Evolutionary conservation across 1,140 invertebrate genomes (phyloP).

Genomic region (Harlomillsia oculata): DNA sequence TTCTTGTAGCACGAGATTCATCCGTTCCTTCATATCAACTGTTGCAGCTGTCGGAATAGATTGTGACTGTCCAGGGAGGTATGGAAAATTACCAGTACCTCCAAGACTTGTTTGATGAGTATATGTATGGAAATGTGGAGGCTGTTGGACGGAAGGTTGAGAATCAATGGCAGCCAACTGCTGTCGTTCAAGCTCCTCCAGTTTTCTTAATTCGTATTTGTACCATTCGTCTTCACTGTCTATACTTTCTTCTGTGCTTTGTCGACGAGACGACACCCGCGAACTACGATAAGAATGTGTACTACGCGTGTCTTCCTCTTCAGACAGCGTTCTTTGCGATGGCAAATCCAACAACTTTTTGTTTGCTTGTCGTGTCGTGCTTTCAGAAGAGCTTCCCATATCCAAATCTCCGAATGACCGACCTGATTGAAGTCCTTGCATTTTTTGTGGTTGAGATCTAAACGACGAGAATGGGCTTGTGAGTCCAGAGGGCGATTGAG

Average conservation of each 20-base stretch:
- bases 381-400: conserved; percentile 35
- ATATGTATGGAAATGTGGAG: conserved; percentile 25
- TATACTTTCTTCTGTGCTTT: conserved; percentile 85
- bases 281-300: conserved; percentile 78
- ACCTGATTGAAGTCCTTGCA: conserved; percentile 19
- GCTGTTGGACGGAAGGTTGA: conserved; percentile 36
- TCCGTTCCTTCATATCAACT: conserved; percentile 58
- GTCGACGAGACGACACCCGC: conserved; percentile 70
- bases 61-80: conserved; percentile 5
- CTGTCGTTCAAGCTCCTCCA: conserved; percentile 74
- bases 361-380: conserved; percentile 40
- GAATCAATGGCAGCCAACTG: conserved; percentile 54
- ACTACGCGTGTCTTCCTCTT: conserved; percentile 73
- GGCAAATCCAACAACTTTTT: conserved; percentile 60
- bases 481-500: neutral
- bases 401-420: conserved; percentile 32
- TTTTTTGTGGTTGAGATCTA: conserved; percentile 16
- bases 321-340: conserved; percentile 41
- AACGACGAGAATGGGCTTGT: conserved; percentile 11
- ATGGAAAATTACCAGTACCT: conserved; percentile 16
- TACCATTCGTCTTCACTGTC: conserved; percentile 91
- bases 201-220: conserved; percentile 71
- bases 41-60: conserved; percentile 24
- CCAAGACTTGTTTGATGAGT: conserved; percentile 25
- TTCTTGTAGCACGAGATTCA: conserved; percentile 64